Base-by-base conservation (phyloP, 2,888 invertebrate genomes). In the Platycnemis pennipes region DNA sequence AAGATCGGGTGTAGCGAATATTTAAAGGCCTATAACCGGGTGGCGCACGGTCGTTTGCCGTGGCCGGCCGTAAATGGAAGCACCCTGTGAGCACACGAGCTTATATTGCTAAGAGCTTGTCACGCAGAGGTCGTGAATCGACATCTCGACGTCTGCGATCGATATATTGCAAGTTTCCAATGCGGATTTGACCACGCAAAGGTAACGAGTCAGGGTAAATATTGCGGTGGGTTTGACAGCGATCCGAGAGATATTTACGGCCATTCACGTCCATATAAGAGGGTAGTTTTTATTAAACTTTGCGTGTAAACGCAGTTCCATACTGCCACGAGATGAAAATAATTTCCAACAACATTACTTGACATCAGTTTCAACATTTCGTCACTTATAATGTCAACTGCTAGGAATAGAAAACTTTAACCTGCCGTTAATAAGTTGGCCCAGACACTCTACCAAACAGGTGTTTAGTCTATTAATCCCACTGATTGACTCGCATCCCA, bases 1-100 rank as follows among this genome's bases (percentile, higher is more conserved):
- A 5, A 77, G 31, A 37, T 37, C 37, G 37, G 77, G 77, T 37
- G 77, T 31, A 77, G 77, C 37, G 37, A 77, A 77, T 77, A 37
- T 77, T 77, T 77, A 37, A 77, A 77, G 77, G 77, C 77, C 77
- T 77, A 77, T 77, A 37, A 77, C 77, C 77, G 77, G 37, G 77
- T 77, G 31, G 37, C 31, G 31, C 31, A 4, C 16, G 37, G 77
- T 37, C 37, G 37, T 37, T 77, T 0, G 31, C 37, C 31, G 37
- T 37, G 37, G 16, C 77, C 1, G 77, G 7, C 77, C 77, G 77
- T 77, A 77, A 77, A 77, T 77, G 77, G 77, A 77, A 77, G 37
- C 77, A 37, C 37, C 77, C 49, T 2, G 26, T 37, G 31, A 31
- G 37, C 13, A 37, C 31, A 13, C 77, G 77, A 77, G 77, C 77